These are phyloP conservation scores for Austrolebias charrua DNA, from an alignment of 2,797 vertebrate genomes.

Conservation along the genomic window DNA sequence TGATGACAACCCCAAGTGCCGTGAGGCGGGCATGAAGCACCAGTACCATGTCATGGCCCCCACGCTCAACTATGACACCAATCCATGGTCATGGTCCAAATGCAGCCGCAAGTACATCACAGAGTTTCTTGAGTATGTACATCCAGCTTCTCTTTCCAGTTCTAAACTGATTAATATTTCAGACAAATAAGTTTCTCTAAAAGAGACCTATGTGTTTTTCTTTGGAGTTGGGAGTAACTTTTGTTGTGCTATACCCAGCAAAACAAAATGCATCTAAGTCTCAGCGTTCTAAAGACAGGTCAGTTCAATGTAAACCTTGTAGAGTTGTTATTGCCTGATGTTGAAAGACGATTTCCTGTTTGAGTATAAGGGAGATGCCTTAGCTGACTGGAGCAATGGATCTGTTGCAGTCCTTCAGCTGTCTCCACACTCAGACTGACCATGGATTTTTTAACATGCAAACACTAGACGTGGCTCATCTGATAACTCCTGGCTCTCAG, in stretches of 20 bases:
- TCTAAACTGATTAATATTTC: slow-evolving; percentile 5
- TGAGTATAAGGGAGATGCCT: slow-evolving; percentile 60
- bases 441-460: slow-evolving; percentile 56
- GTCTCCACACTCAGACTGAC: slow-evolving; percentile 39
- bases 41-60: slow-evolving; percentile 98
- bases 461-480: slow-evolving; percentile 65
- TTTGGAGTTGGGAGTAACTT: slow-evolving; percentile 26
- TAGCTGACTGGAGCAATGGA: slow-evolving; percentile 51
- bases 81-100: slow-evolving; percentile 97
- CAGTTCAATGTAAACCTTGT: slow-evolving; percentile 65
- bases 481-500: slow-evolving; percentile 44
- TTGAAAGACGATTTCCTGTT: slow-evolving; percentile 76
- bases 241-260: slow-evolving; percentile 38
- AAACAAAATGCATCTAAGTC: slow-evolving; percentile 41
- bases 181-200: not conserved
- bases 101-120: slow-evolving; percentile 98
- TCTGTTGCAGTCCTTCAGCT: slow-evolving; percentile 33
- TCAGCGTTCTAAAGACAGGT: slow-evolving; percentile 46
- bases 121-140: slow-evolving; percentile 95
- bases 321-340: slow-evolving; percentile 71
- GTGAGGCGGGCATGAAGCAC: slow-evolving; percentile 89
- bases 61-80: slow-evolving; percentile 94
- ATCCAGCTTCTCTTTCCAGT: slow-evolving; percentile 1
- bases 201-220: not conserved
- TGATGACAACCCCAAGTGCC: slow-evolving; percentile 95